Percentiles rank a stretch among this genome's conserved stretches.
These are phyloP conservation scores for Ficedula albicollis DNA, from an alignment of 2,797 vertebrate species.

Conservation along the genomic window DNA sequence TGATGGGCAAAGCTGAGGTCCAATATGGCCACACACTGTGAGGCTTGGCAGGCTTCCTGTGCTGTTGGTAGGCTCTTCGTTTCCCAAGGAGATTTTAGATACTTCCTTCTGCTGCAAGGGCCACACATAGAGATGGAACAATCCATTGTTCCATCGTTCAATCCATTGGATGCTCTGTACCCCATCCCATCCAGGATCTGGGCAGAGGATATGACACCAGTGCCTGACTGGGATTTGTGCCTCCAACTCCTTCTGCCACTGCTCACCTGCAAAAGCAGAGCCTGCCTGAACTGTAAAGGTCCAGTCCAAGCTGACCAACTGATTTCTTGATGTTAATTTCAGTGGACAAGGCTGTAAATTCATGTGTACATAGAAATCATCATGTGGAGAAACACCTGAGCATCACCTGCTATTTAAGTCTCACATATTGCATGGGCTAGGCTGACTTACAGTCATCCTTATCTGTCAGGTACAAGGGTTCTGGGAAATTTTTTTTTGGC, in stretches of 20 bases:
- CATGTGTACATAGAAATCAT: neutral
- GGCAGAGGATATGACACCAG: neutral
- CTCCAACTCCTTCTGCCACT: neutral
- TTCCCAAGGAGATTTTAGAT: conserved; percentile 36
- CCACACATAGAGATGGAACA: conserved; percentile 20
- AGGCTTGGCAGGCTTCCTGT: conserved; percentile 45
- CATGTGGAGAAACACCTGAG: neutral
- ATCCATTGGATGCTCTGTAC: neutral
- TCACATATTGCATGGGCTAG: neutral
- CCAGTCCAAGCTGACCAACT: neutral
- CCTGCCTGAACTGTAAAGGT: neutral
- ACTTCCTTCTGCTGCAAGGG: neutral
- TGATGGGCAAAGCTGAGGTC: conserved; percentile 43
- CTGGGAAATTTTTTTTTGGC: neutral
- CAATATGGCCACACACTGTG: conserved; percentile 51
- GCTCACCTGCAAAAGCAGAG: neutral
- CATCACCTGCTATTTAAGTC: neutral
- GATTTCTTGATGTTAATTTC: neutral
- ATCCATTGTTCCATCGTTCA: neutral
- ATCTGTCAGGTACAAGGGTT: neutral
- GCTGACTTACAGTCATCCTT: neutral
- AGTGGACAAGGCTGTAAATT: neutral
- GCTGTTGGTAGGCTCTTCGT: neutral
- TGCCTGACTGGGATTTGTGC: neutral
- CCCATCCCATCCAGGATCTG: neutral